Conservation (phyloP, 2,797 vertebrate species). For the Myripristis murdjan region DNA sequence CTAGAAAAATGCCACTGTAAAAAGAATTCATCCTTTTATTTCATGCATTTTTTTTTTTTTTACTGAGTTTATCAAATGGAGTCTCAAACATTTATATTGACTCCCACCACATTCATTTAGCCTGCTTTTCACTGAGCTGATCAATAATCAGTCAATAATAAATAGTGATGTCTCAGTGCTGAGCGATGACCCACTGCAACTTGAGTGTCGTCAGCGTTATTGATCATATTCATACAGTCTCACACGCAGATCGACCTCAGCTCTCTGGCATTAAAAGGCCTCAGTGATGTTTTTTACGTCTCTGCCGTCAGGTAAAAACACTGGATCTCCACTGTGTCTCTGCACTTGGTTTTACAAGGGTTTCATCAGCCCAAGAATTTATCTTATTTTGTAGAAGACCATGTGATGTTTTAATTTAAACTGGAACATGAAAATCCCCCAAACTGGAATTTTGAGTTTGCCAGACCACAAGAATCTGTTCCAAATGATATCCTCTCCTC, state of each 20-base stretch:
- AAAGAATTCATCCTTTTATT: background rate
- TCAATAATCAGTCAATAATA: constrained; percentile 68
- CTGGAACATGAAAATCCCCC: too few relatives aligned
- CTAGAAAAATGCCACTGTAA: background rate
- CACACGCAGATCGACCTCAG: constrained; percentile 28
- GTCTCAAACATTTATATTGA: constrained; percentile 48
- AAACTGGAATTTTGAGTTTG: too few relatives aligned
- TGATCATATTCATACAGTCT: constrained; percentile 54
- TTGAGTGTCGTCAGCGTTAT: constrained; percentile 56
- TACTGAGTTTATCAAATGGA: constrained; percentile 65
- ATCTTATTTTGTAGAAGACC: too few relatives aligned
- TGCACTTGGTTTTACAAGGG: too few relatives aligned
- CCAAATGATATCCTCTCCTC: too few relatives aligned
- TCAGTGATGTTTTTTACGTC: constrained; percentile 10
- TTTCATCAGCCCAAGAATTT: too few relatives aligned
- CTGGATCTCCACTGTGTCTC: background rate
- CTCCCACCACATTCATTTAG: constrained; percentile 2
- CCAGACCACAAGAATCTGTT: too few relatives aligned
- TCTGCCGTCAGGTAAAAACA: constrained; percentile 2
- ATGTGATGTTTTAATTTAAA: too few relatives aligned
- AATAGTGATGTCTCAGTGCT: constrained; percentile 71
- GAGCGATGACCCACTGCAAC: constrained; percentile 58
- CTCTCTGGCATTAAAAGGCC: background rate
- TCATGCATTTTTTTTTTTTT: constrained; percentile 19
- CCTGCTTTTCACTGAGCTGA: constrained; percentile 40